Evolutionary conservation across 2,113 vertebrate genomes (phyloP), one percentile per base, ranked within the genome.

Genomic region (Menura novaehollandiae): DNA sequence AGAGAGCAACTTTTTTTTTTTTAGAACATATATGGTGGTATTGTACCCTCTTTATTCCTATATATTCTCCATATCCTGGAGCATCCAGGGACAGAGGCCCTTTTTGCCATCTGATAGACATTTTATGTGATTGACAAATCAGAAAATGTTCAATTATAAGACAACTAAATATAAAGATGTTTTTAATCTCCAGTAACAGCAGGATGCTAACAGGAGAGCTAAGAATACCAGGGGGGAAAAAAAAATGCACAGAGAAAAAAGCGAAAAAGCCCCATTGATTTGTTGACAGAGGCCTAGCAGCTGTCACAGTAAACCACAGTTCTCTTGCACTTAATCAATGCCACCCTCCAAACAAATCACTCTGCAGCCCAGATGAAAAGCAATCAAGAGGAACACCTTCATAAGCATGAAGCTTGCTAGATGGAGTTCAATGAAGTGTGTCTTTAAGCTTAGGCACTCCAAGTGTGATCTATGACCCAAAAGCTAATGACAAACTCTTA

Each of bases 251-350:
- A 33, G 4, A 1, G 2, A 4, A 22, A 62, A 41, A 43, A 24
- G 4, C 4, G 20, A 20, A 67, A 90, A 92, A 68, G 1, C 1
- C 20, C 21, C 53, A 88, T 37, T 88, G 93, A 91, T 95, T 96
- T 91, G 89, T 98, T 98, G 97, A 98, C 96, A 97, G 94, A 98
- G 82, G 94, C 90, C 94, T 95, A 97, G 95, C 97, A 98, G 96
- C 96, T 98, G 97, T 98, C 98, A 97, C 91, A 95, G 93, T 98
- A 98, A 98, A 98, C 98, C 95, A 97, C 4, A 19, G 86, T 97
- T 98, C 96, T 96, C 93, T 95, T 97, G 93, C 91, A 97, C 96
- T 98, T 98, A 98, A 98, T 98, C 98, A 98, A 82, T 98, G 98
- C 97, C 97, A 97, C 95, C 86, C 95, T 96, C 95, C 97, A 98